These are phyloP conservation scores for Cyrtorhinus lividipennis DNA, from an alignment of 1,140 invertebrate species.

Conservation along the genomic window DNA sequence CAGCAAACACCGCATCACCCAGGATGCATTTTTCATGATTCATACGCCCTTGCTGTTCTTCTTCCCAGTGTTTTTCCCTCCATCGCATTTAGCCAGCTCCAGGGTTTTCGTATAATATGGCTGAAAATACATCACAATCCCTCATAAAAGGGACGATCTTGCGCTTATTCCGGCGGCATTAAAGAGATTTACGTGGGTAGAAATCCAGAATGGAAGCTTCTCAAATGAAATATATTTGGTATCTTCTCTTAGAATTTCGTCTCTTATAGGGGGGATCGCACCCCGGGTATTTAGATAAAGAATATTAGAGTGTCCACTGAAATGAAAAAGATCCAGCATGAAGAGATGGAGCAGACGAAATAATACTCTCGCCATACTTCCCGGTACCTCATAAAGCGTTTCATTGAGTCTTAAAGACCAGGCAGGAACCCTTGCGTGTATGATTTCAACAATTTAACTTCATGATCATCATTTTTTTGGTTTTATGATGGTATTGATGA, in stretches of 20 bases:
- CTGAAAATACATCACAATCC: background rate
- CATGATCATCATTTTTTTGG: too few relatives aligned
- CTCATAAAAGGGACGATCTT: background rate
- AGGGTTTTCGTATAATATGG: too few relatives aligned
- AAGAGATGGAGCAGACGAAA: background rate
- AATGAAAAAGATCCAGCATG: too few relatives aligned
- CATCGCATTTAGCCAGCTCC: background rate
- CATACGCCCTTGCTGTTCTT: background rate
- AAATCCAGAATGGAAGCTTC: background rate
- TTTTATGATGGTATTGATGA: too few relatives aligned
- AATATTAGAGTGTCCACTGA: too few relatives aligned
- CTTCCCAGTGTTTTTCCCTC: background rate
- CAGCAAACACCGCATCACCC: background rate
- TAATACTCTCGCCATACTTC: background rate
- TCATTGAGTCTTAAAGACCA: too few relatives aligned
- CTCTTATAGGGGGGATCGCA: too few relatives aligned
- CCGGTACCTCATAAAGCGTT: too few relatives aligned
- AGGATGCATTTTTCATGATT: constrained; percentile 7
- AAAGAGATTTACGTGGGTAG: background rate
- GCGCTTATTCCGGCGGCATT: background rate
- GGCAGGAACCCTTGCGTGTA: too few relatives aligned
- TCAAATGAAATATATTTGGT: background rate
- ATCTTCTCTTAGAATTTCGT: background rate
- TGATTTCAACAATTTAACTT: too few relatives aligned
- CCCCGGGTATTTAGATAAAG: too few relatives aligned